Evolutionary conservation across 2,888 invertebrate genomes (phyloP), one percentile per base, ranked within the genome.

Genomic region (Hirtodrosophila alboralis): DNA sequence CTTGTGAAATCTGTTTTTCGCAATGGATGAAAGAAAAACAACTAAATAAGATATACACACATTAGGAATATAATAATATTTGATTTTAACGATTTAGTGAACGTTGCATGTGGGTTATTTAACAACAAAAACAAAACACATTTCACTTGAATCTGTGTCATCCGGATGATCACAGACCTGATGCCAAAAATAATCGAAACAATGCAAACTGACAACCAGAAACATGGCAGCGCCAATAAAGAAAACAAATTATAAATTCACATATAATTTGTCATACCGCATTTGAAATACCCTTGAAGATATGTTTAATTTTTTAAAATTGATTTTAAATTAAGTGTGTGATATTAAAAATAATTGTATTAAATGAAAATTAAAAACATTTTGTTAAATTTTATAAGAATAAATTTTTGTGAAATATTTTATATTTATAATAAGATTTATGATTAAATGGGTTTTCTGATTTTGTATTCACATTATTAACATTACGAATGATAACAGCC

Each of bases 71-170:
- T 49, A 45, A 41, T 33, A 41, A 33, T 12, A 67, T 66, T 59
- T 56, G 63, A 21, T 28, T 37, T 27, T 28, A 38, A 21, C 26
- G 27, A 53, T 61, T 61, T 69, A 27, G 14, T 44, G 27, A 16
- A 18, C 14, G 31, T 13, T 33, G 52, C 73, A 63, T 68, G 54
- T 84, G 70, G 81, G 84, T 84, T 77, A 77, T 84, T 84, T 84
- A 69, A 61, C 52, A 36, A 28, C 43, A 47, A 21, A 37, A 18
- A 23, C 13, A 28, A 28, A 23, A 59, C 54, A 61, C 57, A 74
- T 62, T 78, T 81, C 54, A 62, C 74, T 53, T 56, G 52, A 62
- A 75, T 59, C 72, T 79, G 75, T 75, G 83, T 83, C 83, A 83
- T 16, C 58, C 52, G 45, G 43, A 78, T 75, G 62, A 75, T 53